Evolutionary conservation across 2,888 invertebrate genomes (phyloP).

Genomic region (Drosophila anomalata): DNA sequence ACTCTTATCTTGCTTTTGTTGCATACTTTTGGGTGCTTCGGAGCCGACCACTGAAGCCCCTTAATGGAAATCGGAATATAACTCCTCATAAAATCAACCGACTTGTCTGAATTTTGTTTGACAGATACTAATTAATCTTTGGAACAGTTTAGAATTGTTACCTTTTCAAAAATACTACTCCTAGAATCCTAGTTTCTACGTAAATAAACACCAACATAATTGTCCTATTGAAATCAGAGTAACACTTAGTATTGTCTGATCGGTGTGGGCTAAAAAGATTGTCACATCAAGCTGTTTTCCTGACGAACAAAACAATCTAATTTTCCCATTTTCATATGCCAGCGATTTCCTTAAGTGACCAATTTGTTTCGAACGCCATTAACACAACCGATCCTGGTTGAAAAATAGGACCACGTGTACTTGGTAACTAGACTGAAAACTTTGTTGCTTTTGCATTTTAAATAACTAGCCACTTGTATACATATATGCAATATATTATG

Average conservation of each 20-base stretch:
- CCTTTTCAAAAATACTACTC: no score
- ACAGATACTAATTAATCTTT: no score
- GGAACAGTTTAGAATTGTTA: no score
- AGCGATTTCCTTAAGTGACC: conserved; percentile 39
- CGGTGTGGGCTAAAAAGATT: neutral
- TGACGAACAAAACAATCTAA: conserved; percentile 29
- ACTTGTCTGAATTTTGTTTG: no score
- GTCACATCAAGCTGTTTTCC: neutral
- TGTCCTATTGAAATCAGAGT: conserved; percentile 1
- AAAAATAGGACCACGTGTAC: conserved; percentile 16
- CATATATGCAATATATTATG: conserved; percentile 43
- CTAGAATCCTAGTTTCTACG: no score
- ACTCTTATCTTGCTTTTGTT: no score
- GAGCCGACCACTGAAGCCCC: no score
- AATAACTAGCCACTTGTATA: conserved; percentile 26
- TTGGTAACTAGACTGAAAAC: conserved; percentile 26
- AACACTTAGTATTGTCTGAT: neutral
- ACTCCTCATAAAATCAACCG: no score
- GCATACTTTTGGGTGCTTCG: no score
- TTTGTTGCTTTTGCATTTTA: conserved; percentile 40
- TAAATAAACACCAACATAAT: neutral
- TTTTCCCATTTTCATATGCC: conserved; percentile 36
- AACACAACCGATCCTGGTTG: conserved; percentile 16
- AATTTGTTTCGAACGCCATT: conserved; percentile 36
- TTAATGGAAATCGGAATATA: no score